Base-by-base conservation (phyloP, 1,140 invertebrate species). In the Habropoda laboriosa region DNA sequence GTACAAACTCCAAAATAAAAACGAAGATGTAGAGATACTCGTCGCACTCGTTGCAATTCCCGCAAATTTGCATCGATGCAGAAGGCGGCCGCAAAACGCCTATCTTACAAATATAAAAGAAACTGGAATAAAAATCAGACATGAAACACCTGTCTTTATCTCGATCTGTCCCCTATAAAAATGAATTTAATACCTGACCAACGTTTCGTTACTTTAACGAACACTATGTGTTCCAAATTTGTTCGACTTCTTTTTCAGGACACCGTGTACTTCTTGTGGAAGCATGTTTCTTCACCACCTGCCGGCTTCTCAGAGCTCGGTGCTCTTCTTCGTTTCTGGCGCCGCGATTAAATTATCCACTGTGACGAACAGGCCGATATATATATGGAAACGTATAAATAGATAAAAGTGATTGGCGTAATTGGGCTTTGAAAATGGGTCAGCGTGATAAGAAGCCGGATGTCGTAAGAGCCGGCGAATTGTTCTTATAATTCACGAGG, bases 381-480 rank as follows among this genome's bases (percentile, higher is more conserved):
- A 24, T 16, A n/a, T 21, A 30, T 24, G 27, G 16, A 30, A n/a
- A 49, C 8, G 55, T 18, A 47, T 32, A 38, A 42, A 61, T 38
- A 61, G 57, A 51, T 51, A 61, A 61, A 49, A 18, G 3, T 4
- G 57, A 49, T 73, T 73, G 42, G 57, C 71, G 71, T 40, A 61
- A 73, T 61, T 73, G 30, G n/a, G 45, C 21, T 8, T 32, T 47
- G 16, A 60, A 73, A 73, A 61, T 49, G 57, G 71, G 57, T 73
- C 42, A 73, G 57, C 27, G 21, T 10, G 57, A 61, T 61, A 73
- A 73, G 42, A 42, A 49, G 30, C 38, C 38, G 27, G 53, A 58
- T 57, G 42, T 61, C 57, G n/a, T 27, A 27, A 27, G 8, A 16
- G 51, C 3, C n/a, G n/a, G 32, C 16, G 51, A 57, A 57, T 71